These are phyloP conservation scores for Acleris holmiana DNA, from an alignment of 2,888 invertebrate species.

Conservation along the genomic window DNA sequence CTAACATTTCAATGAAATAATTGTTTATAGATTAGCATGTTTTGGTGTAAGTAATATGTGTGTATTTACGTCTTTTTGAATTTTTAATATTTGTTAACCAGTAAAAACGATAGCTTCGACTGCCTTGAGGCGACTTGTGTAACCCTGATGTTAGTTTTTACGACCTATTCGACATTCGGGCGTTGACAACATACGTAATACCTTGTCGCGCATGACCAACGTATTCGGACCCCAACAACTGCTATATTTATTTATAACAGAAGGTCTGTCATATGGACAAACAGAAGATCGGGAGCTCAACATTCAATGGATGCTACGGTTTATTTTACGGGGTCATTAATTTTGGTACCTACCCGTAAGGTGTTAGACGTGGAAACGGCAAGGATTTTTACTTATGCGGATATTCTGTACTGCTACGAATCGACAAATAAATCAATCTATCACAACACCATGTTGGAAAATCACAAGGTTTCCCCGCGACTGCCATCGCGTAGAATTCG, in stretches of 20 bases:
- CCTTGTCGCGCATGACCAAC: slow-evolving; percentile 19
- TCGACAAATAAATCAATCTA: no score
- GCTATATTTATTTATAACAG: slow-evolving; percentile 12
- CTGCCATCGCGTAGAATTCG: no score
- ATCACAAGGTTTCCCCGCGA: no score
- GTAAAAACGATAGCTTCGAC: slow-evolving; percentile 34
- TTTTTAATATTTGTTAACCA: slow-evolving; percentile 22
- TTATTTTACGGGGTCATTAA: slow-evolving; percentile 40
- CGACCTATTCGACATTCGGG: slow-evolving; percentile 47
- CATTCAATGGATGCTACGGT: slow-evolving; percentile 29
- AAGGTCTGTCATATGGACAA: neutral
- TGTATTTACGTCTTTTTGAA: slow-evolving; percentile 19
- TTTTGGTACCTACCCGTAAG: slow-evolving; percentile 16
- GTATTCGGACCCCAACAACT: slow-evolving; percentile 26
- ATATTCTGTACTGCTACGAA: neutral
- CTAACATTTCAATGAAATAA: no score
- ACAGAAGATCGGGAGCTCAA: slow-evolving; percentile 17
- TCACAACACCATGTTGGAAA: no score
- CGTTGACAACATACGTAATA: slow-evolving; percentile 37
- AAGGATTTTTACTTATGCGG: neutral
- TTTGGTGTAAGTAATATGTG: slow-evolving; percentile 9
- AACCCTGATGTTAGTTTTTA: slow-evolving; percentile 54
- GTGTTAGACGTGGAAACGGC: slow-evolving; percentile 13
- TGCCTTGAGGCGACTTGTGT: slow-evolving; percentile 48
- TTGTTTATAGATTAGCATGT: neutral